Conservation (phyloP, 2,888 invertebrate species). For the Pterobdella sp. region DNA sequence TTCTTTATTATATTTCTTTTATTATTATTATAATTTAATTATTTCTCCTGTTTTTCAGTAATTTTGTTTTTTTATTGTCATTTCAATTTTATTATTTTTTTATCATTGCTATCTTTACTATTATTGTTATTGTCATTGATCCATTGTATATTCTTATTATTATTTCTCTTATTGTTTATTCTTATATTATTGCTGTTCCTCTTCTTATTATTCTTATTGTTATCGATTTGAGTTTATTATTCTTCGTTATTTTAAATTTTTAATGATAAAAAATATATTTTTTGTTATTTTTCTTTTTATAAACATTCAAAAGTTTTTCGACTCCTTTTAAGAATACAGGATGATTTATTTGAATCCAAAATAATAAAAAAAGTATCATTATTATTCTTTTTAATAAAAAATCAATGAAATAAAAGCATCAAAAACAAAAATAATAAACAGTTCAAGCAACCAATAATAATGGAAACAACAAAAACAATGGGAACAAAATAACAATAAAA, state of each 20-base stretch:
- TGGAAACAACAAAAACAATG: background rate
- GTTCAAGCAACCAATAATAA: background rate
- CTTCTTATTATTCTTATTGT: too few relatives aligned
- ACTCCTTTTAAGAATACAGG: background rate
- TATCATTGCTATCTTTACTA: background rate
- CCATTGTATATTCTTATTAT: slow-evolving; percentile 7
- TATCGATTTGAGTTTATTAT: too few relatives aligned
- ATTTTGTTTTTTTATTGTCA: too few relatives aligned
- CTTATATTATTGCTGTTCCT: slow-evolving; percentile 4
- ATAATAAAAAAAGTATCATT: too few relatives aligned
- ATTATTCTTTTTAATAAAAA: too few relatives aligned
- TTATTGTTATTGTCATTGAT: slow-evolving; percentile 16
- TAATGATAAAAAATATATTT: background rate
- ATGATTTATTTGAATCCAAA: background rate
- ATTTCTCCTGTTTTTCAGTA: too few relatives aligned
- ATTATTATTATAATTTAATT: slow-evolving; percentile 1
- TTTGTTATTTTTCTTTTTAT: slow-evolving; percentile 11
- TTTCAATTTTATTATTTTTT: background rate
- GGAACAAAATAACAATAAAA: background rate
- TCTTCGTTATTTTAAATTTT: too few relatives aligned
- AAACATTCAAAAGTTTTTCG: background rate
- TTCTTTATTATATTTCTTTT: background rate
- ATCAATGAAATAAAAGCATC: background rate
- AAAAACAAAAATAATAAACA: background rate
- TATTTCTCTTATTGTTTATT: slow-evolving; percentile 6